A percentile compares a stretch with the other conserved stretches of the same genome.
These are phyloP conservation scores for Serinus canaria DNA, from an alignment of 2,113 vertebrate genomes.

Conservation along the genomic window DNA sequence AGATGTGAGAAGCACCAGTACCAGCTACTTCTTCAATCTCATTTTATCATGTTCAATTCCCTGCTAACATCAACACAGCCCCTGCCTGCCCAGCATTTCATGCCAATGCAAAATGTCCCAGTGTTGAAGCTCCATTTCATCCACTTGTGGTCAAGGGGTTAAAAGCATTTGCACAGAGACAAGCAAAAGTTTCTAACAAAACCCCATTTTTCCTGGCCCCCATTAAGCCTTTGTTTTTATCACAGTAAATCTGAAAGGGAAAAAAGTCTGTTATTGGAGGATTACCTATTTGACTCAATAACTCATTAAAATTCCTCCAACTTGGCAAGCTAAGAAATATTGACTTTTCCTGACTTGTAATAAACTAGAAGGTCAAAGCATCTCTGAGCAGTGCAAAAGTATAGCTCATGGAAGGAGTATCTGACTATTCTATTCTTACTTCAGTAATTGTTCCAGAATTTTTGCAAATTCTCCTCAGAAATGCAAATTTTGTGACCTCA, in stretches of 20 bases:
- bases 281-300: conserved; percentile 77
- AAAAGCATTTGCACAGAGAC: background rate
- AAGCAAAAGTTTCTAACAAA: background rate
- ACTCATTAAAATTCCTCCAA: conserved; percentile 76
- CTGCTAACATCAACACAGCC: background rate
- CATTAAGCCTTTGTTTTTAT: conserved; percentile 67
- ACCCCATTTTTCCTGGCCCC: background rate
- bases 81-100: background rate
- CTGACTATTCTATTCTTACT: conserved; percentile 52
- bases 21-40: background rate
- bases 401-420: background rate
- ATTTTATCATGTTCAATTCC: background rate
- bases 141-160: background rate
- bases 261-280: conserved; percentile 61
- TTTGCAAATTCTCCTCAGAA: conserved; percentile 48
- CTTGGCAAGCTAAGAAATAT: conserved; percentile 67
- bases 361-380: conserved; percentile 75
- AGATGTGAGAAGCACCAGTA: background rate
- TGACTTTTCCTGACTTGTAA: conserved; percentile 74
- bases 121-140: background rate
- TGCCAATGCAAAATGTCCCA: background rate
- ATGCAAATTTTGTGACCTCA: conserved; percentile 30
- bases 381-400: conserved; percentile 39
- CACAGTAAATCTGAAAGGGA: conserved; percentile 66
- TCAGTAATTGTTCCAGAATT: conserved; percentile 71